Evolutionary conservation across 2,888 invertebrate species (phyloP).

Genomic region (Nemoura dubitans): DNA sequence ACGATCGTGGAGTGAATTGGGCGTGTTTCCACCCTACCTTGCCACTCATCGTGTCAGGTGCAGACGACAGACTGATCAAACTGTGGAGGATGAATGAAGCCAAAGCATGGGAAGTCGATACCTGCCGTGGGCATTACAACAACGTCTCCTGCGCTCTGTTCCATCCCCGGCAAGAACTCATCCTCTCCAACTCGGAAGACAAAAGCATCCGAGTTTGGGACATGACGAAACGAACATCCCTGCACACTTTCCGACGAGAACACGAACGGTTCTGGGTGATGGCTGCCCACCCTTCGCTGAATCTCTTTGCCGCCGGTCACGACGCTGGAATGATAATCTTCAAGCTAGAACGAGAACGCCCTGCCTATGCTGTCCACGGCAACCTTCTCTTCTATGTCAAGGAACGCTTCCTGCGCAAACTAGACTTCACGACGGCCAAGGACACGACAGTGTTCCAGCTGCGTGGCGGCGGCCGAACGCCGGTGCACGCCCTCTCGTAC

Average conservation of each 20-base stretch:
- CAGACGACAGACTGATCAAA: conserved; percentile 98
- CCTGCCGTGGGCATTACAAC: conserved; percentile 99
- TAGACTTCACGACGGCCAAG: conserved; percentile 93
- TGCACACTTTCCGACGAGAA: conserved; percentile 93
- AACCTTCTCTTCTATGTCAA: conserved; percentile 96
- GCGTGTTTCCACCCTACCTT: conserved; percentile 94
- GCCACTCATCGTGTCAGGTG: conserved; percentile 95
- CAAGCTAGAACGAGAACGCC: conserved; percentile 92
- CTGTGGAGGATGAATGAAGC: conserved; percentile 98
- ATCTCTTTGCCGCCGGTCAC: conserved; percentile 99
- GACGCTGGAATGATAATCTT: conserved; percentile 97
- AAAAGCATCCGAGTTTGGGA: conserved; percentile 99
- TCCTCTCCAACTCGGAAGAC: conserved; percentile 97
- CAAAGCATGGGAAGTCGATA: conserved; percentile 99
- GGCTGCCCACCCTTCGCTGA: conserved; percentile 91
- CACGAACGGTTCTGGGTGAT: conserved; percentile 98
- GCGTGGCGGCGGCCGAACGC: conserved; percentile 79
- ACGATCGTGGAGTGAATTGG: conserved; percentile 99
- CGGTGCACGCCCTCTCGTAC: conserved; percentile 89
- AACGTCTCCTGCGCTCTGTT: conserved; percentile 98
- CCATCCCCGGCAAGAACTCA: conserved; percentile 96
- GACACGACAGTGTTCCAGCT: conserved; percentile 94
- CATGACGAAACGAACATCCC: conserved; percentile 91
- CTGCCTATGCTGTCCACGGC: conserved; percentile 93
- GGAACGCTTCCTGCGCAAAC: conserved; percentile 86